Base-by-base conservation (phyloP, 2,888 invertebrate genomes). In the Idaea dimidiata region DNA sequence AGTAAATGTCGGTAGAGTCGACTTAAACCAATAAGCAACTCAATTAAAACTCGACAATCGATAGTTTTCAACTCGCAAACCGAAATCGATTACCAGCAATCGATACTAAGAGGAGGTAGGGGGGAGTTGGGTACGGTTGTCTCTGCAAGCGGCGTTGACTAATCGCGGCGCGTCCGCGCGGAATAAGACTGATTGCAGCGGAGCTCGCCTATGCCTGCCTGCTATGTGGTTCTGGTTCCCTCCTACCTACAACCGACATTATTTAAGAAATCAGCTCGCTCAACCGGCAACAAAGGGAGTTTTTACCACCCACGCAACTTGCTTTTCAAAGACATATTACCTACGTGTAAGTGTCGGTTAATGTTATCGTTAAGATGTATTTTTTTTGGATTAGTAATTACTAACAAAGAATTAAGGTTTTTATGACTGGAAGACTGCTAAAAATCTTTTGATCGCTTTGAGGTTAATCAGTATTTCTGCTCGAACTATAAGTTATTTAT, bases 131-230 rank as follows among this genome's bases (percentile, higher is more conserved):
- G 79, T 73, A 82, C 81, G 84, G 83, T 85, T 90, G 91, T 91
- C 90, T 91, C 92, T 92, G 91, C 88, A 86, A 81, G 83, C 81
- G 91, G 90, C 91, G 89, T 90, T 91, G 91, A 91, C 90, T 91
- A 91, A 91, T 91, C 86, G 91, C 76, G 83, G 83, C 87, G 88
- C 91, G 92, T 91, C 92, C 89, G 89, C 90, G 88, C 86, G 91
- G 91, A 92, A 91, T 89, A 91, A 92, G 91, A 92, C 87, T 89
- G 91, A 92, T 92, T 88, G 89, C 89, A 81, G 76, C 79, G 79
- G 82, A 82, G 86, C 87, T 87, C 82, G 87, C 85, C 89, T 87
- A 88, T 88, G 89, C 89, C 87, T 87, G 89, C 85, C 83, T 82
- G 83, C 86, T 83, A 84, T 86, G 87, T 84, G 85, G 87, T 84